These are phyloP conservation scores for Choreutis nemorana DNA, from an alignment of 2,888 invertebrate species.

Conservation along the genomic window DNA sequence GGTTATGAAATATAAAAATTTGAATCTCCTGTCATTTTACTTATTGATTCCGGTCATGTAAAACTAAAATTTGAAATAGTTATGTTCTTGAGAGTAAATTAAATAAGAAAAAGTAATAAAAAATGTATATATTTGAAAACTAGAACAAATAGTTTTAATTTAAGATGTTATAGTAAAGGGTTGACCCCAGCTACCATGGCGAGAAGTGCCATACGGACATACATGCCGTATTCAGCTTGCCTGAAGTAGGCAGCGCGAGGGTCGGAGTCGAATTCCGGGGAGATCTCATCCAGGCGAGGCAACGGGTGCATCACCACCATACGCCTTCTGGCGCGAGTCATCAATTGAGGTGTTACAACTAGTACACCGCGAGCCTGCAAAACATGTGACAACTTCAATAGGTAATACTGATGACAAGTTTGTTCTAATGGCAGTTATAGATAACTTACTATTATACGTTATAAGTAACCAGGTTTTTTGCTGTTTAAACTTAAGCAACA, in stretches of 20 bases:
- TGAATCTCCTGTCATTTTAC: too few relatives aligned
- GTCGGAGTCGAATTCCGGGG: conserved; percentile 93
- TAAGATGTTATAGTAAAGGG: conserved; percentile 44
- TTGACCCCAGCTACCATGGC: conserved; percentile 84
- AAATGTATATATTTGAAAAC: too few relatives aligned
- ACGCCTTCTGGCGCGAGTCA: conserved; percentile 92
- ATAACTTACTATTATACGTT: too few relatives aligned
- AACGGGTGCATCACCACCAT: conserved; percentile 98
- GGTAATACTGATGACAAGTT: not conserved
- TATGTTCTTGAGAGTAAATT: too few relatives aligned
- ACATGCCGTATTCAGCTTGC: conserved; percentile 98
- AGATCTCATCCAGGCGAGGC: conserved; percentile 94
- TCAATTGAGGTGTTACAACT: conserved; percentile 92
- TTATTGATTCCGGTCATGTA: too few relatives aligned
- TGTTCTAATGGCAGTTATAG: too few relatives aligned
- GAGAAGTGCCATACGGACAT: conserved; percentile 96
- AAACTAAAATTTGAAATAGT: too few relatives aligned
- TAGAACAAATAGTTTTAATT: too few relatives aligned
- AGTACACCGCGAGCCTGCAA: conserved; percentile 85
- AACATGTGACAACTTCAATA: not conserved
- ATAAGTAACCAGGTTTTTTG: too few relatives aligned
- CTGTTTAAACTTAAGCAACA: too few relatives aligned
- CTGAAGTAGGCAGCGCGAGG: conserved; percentile 98
- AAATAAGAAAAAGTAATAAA: too few relatives aligned
- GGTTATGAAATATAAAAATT: too few relatives aligned